phyloP scores from a whole-genome alignment of 2,113 vertebrate genomes.

The Cyprinodon brontotheroides region DNA sequence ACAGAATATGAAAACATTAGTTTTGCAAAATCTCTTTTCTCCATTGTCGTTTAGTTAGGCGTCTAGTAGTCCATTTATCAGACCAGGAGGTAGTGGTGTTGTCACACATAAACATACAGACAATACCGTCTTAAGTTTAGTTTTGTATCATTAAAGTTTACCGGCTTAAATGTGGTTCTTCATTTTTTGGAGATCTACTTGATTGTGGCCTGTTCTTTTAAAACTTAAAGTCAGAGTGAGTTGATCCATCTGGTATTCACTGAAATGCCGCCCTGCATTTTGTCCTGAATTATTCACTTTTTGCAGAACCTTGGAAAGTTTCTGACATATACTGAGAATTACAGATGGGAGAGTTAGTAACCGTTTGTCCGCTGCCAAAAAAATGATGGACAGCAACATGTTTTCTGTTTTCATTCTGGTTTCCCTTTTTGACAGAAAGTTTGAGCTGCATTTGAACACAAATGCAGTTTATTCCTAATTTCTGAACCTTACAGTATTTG shows the following conservation, averaged over 20 bases:
- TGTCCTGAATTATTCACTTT: not conserved
- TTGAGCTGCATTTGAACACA: not conserved
- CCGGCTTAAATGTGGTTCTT: not conserved
- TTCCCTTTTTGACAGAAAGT: not conserved
- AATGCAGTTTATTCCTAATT: not conserved
- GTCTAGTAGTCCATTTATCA: no score
- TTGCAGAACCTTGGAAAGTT: constrained; percentile 7
- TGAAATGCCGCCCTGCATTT: not conserved
- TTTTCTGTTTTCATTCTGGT: constrained; percentile 24
- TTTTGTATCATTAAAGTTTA: not conserved
- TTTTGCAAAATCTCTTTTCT: no score
- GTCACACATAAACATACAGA: not conserved
- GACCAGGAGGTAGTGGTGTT: no score
- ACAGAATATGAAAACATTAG: no score
- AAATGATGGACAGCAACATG: constrained; percentile 44
- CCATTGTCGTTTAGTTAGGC: no score
- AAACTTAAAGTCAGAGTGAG: not conserved
- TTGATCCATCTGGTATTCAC: not conserved
- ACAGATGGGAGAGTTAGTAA: constrained; percentile 39
- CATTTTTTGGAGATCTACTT: not conserved
- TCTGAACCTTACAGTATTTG: not conserved
- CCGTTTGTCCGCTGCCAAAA: constrained; percentile 25
- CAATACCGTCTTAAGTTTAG: not conserved
- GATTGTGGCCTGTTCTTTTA: not conserved
- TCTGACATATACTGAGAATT: constrained; percentile 44